Conservation (phyloP, 2,113 vertebrate genomes). For the Papio anubis region DNA sequence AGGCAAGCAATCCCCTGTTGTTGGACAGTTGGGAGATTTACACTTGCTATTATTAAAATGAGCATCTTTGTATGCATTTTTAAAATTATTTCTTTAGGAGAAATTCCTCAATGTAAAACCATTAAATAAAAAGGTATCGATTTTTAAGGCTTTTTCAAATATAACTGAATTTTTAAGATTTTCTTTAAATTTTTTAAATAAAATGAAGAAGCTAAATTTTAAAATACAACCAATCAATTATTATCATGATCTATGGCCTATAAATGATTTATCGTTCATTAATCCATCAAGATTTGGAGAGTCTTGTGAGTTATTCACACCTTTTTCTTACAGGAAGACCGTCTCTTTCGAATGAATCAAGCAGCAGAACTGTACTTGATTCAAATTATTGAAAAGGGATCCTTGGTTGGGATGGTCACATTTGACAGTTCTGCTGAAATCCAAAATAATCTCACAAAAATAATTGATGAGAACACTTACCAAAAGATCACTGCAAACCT, state of each 20-base stretch:
- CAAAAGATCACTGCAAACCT: conserved; percentile 57
- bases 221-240: neutral
- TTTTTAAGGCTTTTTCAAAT: conserved; percentile 8
- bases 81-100: neutral
- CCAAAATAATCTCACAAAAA: conserved; percentile 50
- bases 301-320: neutral
- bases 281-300: neutral
- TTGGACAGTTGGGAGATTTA: conserved; percentile 18
- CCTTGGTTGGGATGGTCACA: conserved; percentile 81
- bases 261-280: neutral
- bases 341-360: conserved; percentile 65
- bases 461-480: conserved; percentile 31
- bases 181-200: conserved; percentile 11
- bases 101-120: neutral
- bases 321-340: conserved; percentile 54
- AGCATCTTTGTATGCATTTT: conserved; percentile 21
- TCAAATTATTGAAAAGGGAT: conserved; percentile 77
- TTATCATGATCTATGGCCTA: neutral
- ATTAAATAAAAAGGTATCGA: neutral
- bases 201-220: neutral
- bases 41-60: neutral
- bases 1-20: neutral
- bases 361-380: conserved; percentile 80
- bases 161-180: neutral
- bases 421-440: conserved; percentile 38